Base-by-base conservation (phyloP, 2,113 vertebrate genomes). In the Spea bombifrons region DNA sequence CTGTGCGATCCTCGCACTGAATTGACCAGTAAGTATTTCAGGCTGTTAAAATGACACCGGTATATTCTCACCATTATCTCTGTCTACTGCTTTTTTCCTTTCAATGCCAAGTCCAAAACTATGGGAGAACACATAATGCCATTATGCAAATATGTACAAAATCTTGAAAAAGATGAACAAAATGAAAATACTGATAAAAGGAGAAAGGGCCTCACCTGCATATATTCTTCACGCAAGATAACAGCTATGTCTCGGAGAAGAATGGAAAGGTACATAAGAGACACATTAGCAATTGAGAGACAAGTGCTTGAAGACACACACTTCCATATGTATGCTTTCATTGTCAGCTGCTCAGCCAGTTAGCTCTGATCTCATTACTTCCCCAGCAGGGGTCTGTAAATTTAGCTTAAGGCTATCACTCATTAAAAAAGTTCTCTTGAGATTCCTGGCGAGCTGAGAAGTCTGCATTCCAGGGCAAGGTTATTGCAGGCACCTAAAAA, bases 381-480 rank as follows among this genome's bases (percentile, higher is more conserved):
- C 64, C 78, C 71, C 78, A 66, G 78, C 78, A 65, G 78, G 78
- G 78, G 78, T 74, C 65, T 80, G 78, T 74, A 80, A 74, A 80
- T 80, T 67, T 74, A 80, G 71, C 78, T 49, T n/a, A n/a, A 80
- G 78, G 78, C 78, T 73, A 80, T 59, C 45, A 49, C 78, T 74
- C 45, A 52, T 80, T 80, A 80, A 80, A 73, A 74, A 67, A 44
- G 61, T 73, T 55, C 77, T 80, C 77, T 63, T 68, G 78, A 80
- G 78, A 43, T 68, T 80, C 52, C 64, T 16, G 71, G 71, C 77
- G 55, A 43, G 48, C 64, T 80, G 71, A 45, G 8, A 17, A 73
- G 71, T 74, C 64, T 74, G 64, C 78, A 80, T 80, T 80, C 78
- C 78, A 59, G 45, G 57, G 16, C 78, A 74, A 80, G 78, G 78